Evolutionary conservation across 2,113 vertebrate species (phyloP).

Genomic region (Myodes glareolus): DNA sequence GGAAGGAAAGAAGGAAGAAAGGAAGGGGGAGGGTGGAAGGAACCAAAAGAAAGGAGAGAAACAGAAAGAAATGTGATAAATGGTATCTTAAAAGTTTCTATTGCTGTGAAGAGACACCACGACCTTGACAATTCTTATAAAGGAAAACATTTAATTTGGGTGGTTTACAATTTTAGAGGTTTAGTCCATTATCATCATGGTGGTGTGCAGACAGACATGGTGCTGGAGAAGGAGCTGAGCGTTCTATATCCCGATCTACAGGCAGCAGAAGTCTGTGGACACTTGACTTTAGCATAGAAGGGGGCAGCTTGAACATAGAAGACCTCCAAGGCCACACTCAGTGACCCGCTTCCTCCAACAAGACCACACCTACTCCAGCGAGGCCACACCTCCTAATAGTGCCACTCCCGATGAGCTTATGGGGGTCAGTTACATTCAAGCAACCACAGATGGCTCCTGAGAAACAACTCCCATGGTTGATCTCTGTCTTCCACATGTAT

Average conservation of each 20-base stretch:
- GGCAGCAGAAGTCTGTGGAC: not conserved
- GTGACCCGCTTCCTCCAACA: not conserved
- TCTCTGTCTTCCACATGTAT: not conserved
- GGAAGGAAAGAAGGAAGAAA: too few species aligned
- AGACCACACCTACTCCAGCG: not conserved
- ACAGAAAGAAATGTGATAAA: not conserved
- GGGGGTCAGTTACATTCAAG: not conserved
- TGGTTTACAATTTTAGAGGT: not conserved
- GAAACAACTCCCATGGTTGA: not conserved
- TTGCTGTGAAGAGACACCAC: not conserved
- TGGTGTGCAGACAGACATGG: not conserved
- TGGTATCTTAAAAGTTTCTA: not conserved
- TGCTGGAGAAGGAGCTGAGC: not conserved
- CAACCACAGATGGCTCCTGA: not conserved
- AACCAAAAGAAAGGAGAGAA: too few species aligned
- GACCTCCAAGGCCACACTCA: not conserved
- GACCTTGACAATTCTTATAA: not conserved
- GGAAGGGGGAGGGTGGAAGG: too few species aligned
- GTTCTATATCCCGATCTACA: not conserved
- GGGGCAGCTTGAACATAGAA: not conserved
- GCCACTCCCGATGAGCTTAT: not conserved
- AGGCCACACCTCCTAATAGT: not conserved
- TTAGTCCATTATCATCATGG: not conserved
- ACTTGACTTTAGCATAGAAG: not conserved
- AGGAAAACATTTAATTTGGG: not conserved